Evolutionary conservation across 1,140 invertebrate genomes (phyloP), one percentile per base, ranked within the genome.

Genomic region (Hyphantria cunea): DNA sequence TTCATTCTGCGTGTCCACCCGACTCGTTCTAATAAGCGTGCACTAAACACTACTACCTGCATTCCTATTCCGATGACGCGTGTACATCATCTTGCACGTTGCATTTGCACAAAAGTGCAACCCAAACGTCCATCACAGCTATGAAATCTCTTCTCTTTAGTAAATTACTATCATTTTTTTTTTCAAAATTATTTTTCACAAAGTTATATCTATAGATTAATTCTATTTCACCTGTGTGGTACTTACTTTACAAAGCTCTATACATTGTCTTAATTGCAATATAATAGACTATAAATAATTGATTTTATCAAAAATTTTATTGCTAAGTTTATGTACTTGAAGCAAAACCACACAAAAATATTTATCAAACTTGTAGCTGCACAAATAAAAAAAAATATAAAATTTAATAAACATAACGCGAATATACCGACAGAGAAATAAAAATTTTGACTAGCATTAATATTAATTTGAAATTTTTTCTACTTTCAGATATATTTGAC

Each of bases 161-260:
- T 74, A 72, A 76, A 68, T 76, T 81, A 79, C 74, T 73, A 64
- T 65, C 44, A n/a, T n/a, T 54, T 61, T 64, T 65, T 66, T 66
- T 66, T 75, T 60, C 63, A 75, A 67, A 74, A 69, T 71, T 69
- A 73, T 69, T 68, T 72, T 74, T 78, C 69, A 78, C 64, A 76
- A 64, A 75, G 42, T 52, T 66, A 64, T 66, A 66, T 74, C 75
- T 84, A 87, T 75, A 67, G 75, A 84, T 80, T 88, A 79, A 77
- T 75, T 81, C 78, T 88, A 87, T 83, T 76, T 79, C 72, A 86
- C 80, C 79, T 88, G 80, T 84, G 72, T 86, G 78, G 79, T 82
- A 89, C 86, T 88, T 89, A 87, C 75, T 75, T 74, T 90, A 90
- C 81, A 79, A 90, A 90, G 88, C 88, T 90, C 88, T 89, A 90